Evolutionary conservation across 1,140 invertebrate species (phyloP).

Genomic region (Phymastichus coffea): DNA sequence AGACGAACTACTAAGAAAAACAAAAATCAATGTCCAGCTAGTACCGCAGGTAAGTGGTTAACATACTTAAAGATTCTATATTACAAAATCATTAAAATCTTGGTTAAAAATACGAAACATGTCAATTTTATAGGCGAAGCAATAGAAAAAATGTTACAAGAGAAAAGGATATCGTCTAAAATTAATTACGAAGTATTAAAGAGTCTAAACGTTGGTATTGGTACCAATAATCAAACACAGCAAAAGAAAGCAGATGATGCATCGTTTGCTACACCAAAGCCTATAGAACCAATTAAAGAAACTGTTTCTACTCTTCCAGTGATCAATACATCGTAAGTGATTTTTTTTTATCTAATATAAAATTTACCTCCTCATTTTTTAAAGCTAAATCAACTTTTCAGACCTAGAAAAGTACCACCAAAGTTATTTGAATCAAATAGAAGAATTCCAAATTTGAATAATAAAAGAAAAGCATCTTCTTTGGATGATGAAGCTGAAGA

Average conservation of each 20-base stretch:
- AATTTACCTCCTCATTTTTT: background rate
- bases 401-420: background rate
- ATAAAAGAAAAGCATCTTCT: conserved; percentile 14
- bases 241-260: conserved; percentile 33
- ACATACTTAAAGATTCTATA: too few relatives aligned
- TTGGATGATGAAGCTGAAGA: background rate
- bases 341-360: background rate
- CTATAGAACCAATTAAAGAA: conserved; percentile 22
- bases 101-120: background rate
- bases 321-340: conserved; percentile 32
- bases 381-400: background rate
- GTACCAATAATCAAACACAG: conserved; percentile 30
- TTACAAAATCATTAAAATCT: conserved; percentile 3
- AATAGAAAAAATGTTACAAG: conserved; percentile 91
- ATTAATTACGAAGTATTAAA: conserved; percentile 97
- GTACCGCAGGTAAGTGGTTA: conserved; percentile 70
- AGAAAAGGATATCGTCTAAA: conserved; percentile 93
- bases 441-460: conserved; percentile 14
- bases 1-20: conserved; percentile 65
- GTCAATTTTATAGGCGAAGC: conserved; percentile 68
- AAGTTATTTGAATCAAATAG: conserved; percentile 8
- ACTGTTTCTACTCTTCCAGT: background rate
- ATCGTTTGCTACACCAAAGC: conserved; percentile 5
- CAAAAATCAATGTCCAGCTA: conserved; percentile 64
- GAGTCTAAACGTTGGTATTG: conserved; percentile 68